Evolutionary conservation across 2,888 invertebrate species (phyloP), one percentile per base, ranked within the genome.

Genomic region (Metacarcinus magister): DNA sequence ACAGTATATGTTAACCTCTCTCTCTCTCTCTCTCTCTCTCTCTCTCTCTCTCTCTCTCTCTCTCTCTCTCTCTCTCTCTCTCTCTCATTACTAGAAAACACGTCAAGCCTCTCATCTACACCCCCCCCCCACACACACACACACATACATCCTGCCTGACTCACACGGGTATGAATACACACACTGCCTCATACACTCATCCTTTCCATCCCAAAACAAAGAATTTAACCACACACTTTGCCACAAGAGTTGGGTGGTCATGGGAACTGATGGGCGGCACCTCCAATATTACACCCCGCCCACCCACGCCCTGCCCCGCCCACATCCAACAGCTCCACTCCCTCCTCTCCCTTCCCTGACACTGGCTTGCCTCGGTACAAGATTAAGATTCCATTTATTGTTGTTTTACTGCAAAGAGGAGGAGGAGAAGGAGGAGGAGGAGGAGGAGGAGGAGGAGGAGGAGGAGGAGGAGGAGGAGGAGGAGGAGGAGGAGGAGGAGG

Each of bases 311-410:
- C 82, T 32, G 10, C 82, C 32, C 32, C 23, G 10, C 82, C 32
- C 13, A 0, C 28, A 54, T 54, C 67, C 5, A 67, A 67, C 67
- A 67, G n/a, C 32, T 32, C 32, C 32, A 7, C 32, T 16, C 82
- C 32, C 82, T 82, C 32, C 82, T 10, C 32, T 32, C 13, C 82
- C 82, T n/a, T 16, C 67, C 23, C 67, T 7, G 67, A 67, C 67
- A 67, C 67, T n/a, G 23, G 67, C 67, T 82, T 32, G 82, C 32
- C 32, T 82, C 82, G 28, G 32, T 32, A 82, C 82, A 32, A 82
- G 82, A 82, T 82, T 28, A 82, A 82, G 82, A 82, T 32, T 82
- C 82, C 82, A 28, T 82, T 82, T 82, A 82, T 82, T 82, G 82
- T 82, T 82, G 32, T 82, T 82, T 82, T 32, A 82, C 82, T 82